Base-by-base conservation (phyloP, 1,140 invertebrate species). In the Drosophila carrolli region DNA sequence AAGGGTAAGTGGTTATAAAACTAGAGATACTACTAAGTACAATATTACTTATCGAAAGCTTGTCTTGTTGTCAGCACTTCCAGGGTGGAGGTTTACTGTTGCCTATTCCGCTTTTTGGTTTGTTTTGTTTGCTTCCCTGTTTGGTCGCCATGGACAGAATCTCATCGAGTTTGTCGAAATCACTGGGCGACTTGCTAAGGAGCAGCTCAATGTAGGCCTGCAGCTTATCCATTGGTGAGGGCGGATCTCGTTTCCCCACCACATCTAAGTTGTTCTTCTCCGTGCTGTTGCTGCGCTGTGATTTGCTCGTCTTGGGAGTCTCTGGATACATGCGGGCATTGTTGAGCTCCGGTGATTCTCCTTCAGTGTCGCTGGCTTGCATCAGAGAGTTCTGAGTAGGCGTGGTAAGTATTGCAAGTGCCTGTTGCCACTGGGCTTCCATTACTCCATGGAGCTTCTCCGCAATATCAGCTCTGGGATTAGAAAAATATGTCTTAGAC, bases 351-450 rank as follows among this genome's bases (percentile, higher is more conserved):
- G 73, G 71, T 1, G 81, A 84, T 43, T 86, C 80, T 8, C 29
- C 48, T 6, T 91, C 91, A 3, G 81, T 79, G 13, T 91, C 79
- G 29, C 62, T 75, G 38, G 50, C 35, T 11, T 56, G 40, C 9
- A 59, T 8, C 13, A 75, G 70, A 10, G 71, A 38, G 37, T 70
- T 71, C 14, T 82, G 75, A 61, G 44, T 78, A 29, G 81, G 93
- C 66, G 93, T 93, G 58, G 95, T 95, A 46, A 97, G 95, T 63
- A 97, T 96, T 68, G 94, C 94, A 14, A 97, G 86, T 19, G 96
- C 95, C 92, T 97, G 95, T 48, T 95, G 93, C 96, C 96, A 97
- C 82, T 97, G 96, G 41, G 94, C 94, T 92, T 97, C 95, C 96
- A 97, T 96, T 0, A 97, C 95, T 46, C 93, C 94, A 91, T 97